These are phyloP conservation scores for Achatina immaculata DNA, from an alignment of 1,140 invertebrate species.

Conservation along the genomic window DNA sequence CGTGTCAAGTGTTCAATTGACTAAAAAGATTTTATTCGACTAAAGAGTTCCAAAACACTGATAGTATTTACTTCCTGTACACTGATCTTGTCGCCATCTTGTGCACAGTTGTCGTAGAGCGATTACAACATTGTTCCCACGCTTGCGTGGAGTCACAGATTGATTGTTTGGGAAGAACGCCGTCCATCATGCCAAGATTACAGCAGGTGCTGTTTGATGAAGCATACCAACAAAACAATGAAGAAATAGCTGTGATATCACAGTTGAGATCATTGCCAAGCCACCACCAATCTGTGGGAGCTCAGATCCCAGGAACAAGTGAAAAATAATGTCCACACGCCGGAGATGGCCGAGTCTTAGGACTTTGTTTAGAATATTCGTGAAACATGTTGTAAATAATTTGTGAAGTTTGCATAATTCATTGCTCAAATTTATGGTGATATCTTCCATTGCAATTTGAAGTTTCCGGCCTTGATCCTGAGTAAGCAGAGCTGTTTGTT, in stretches of 20 bases:
- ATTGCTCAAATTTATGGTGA: conserved; percentile 25
- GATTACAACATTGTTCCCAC: neutral
- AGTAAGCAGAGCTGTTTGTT: neutral
- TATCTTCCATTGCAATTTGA: neutral
- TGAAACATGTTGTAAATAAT: conserved; percentile 20
- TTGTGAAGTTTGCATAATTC: neutral
- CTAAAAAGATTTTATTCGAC: too few relatives aligned
- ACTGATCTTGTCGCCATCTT: neutral
- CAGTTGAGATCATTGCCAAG: neutral
- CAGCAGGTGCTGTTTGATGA: neutral
- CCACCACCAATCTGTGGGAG: conserved; percentile 12
- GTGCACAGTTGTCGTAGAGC: neutral
- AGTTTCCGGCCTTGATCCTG: neutral
- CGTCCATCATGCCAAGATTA: neutral
- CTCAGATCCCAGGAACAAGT: neutral
- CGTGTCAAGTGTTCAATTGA: too few relatives aligned
- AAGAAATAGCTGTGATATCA: conserved; percentile 1
- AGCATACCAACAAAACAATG: neutral
- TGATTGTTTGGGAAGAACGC: neutral
- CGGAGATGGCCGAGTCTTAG: neutral
- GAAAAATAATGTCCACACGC: neutral
- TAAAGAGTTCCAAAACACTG: conserved; percentile 4
- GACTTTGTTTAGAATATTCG: conserved; percentile 7
- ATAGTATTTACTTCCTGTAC: neutral
- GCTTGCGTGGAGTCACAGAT: conserved; percentile 1